phyloP scores from a whole-genome alignment of 2,113 vertebrate genomes.

The Lipotes vexillifer region DNA sequence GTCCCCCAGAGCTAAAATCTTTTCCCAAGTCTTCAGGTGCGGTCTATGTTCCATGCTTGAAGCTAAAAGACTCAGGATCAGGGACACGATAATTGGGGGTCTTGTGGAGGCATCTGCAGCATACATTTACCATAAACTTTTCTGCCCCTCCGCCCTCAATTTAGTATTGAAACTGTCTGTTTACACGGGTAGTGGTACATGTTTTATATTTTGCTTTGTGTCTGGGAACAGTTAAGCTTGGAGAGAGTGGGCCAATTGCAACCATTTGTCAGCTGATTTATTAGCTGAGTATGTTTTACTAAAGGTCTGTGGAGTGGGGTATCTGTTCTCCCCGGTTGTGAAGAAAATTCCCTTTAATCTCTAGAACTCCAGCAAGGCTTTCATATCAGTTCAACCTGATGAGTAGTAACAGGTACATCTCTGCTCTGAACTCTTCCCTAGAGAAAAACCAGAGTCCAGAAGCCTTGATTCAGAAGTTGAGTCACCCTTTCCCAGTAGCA shows the following conservation, averaged over 20 bases:
- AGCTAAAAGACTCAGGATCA: background rate
- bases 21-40: background rate
- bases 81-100: background rate
- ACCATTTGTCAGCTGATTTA: background rate
- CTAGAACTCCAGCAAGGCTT: background rate
- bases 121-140: background rate
- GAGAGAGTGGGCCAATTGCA: background rate
- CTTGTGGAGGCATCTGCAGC: background rate
- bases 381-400: background rate
- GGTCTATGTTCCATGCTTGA: background rate
- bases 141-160: background rate
- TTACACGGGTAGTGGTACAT: background rate
- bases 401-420: background rate
- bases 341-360: background rate
- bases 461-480: background rate
- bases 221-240: background rate
- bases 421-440: background rate
- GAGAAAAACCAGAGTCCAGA: background rate
- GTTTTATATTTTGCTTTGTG: background rate
- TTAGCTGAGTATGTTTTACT: background rate
- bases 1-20: constrained; percentile 20
- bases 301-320: background rate
- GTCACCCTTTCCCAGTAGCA: background rate
- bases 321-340: background rate
- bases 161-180: background rate